A percentile compares a stretch with the other conserved stretches of the same genome.
Evolutionary conservation across 2,113 vertebrate species (phyloP).

Genomic region (Petaurus breviceps): DNA sequence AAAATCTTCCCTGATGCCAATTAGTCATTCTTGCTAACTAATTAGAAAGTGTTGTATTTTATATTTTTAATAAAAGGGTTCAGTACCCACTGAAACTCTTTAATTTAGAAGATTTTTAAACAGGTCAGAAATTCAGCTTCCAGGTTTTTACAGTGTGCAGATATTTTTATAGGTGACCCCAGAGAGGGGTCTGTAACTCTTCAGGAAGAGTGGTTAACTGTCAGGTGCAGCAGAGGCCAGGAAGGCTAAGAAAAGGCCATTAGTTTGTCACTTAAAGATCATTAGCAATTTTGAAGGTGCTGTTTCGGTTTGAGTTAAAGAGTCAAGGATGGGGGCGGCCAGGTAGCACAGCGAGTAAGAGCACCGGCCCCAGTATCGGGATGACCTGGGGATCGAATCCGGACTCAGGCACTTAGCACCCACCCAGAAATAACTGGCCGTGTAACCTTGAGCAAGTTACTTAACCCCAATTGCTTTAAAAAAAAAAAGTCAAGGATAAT

Average conservation of each 20-base stretch:
- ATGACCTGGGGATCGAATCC: too few species aligned
- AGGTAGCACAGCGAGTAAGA: too few species aligned
- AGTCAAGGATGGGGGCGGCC: too few species aligned
- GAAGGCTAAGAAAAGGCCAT: background rate
- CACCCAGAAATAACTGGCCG: too few species aligned
- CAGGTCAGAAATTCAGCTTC: background rate
- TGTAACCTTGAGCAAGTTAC: too few species aligned
- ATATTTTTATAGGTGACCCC: background rate
- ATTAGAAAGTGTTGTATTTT: background rate
- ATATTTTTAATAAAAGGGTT: background rate
- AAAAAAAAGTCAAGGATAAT: background rate
- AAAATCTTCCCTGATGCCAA: too few species aligned
- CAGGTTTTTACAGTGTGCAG: background rate
- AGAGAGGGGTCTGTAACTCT: background rate
- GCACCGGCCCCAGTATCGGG: too few species aligned
- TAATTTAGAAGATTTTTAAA: background rate
- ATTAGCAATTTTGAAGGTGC: background rate
- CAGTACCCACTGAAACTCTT: background rate
- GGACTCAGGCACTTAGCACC: too few species aligned
- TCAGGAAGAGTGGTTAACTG: background rate
- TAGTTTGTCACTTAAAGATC: background rate
- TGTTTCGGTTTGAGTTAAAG: background rate
- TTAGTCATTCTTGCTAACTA: too few species aligned
- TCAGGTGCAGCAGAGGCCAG: background rate
- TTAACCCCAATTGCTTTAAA: too few species aligned